These are phyloP conservation scores for Aurelia sp. DNA, from an alignment of 30 jellyfish, hydroid and myxozoan species.

Conservation along the genomic window DNA sequence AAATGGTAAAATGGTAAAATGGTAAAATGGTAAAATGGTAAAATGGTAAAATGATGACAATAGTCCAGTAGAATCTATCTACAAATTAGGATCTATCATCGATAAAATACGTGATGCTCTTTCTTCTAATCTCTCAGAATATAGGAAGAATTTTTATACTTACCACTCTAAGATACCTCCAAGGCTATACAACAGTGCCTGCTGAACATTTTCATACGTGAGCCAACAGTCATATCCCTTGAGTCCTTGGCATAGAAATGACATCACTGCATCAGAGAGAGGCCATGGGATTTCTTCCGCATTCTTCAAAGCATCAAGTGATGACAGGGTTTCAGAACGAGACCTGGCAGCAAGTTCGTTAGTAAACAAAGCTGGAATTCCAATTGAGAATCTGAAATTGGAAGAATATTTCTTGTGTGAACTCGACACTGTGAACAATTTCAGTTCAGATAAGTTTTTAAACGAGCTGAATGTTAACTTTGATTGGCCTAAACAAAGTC, in stretches of 20 bases:
- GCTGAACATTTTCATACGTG: slow-evolving; percentile 94
- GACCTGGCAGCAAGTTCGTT: slow-evolving; percentile 79
- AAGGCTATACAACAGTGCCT: slow-evolving; percentile 84
- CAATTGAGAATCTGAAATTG: slow-evolving; percentile 40
- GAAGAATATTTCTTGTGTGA: too few species aligned
- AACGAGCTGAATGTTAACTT: too few species aligned
- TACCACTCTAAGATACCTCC: slow-evolving; percentile 98
- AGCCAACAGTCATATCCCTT: slow-evolving; percentile 85
- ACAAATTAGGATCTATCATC: too few species aligned
- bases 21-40: too few species aligned
- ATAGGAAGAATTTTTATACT: not conserved
- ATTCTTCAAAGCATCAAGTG: slow-evolving; percentile 68
- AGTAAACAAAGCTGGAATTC: slow-evolving; percentile 69
- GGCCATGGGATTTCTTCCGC: slow-evolving; percentile 94
- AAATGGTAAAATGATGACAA: too few species aligned
- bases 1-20: too few species aligned
- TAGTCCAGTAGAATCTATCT: too few species aligned
- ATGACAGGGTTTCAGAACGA: slow-evolving; percentile 53
- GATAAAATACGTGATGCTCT: too few species aligned
- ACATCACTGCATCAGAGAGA: slow-evolving; percentile 87
- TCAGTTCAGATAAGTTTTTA: too few species aligned
- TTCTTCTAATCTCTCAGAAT: too few species aligned
- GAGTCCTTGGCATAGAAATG: slow-evolving; percentile 85
- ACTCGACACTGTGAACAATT: too few species aligned
- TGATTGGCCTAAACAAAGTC: too few species aligned